These are phyloP conservation scores for Drosophila subobscura DNA, from an alignment of 1,140 invertebrate species.

Conservation along the genomic window DNA sequence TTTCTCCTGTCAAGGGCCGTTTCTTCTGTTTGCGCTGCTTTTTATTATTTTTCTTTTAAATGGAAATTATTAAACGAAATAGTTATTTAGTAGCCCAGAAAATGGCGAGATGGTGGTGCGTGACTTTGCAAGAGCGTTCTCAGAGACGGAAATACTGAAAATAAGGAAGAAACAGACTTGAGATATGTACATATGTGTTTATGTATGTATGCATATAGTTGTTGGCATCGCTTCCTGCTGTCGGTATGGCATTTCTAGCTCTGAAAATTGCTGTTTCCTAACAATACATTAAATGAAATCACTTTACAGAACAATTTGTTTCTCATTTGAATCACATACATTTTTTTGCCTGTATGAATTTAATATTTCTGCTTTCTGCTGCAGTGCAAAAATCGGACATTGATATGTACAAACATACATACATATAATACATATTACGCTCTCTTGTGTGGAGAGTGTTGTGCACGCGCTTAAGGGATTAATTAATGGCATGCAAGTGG, in stretches of 20 bases:
- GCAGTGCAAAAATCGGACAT: constrained; percentile 56
- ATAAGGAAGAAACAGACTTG: neutral
- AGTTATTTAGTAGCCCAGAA: constrained; percentile 35
- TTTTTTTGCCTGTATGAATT: constrained; percentile 52
- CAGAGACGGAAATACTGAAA: neutral
- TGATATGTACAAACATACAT: constrained; percentile 45
- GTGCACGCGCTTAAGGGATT: constrained; percentile 60
- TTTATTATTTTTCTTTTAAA: constrained; percentile 25
- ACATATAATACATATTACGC: constrained; percentile 19
- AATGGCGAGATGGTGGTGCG: constrained; percentile 29
- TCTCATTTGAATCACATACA: constrained; percentile 4
- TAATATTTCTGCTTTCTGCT: constrained; percentile 58
- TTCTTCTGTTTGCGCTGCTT: constrained; percentile 28
- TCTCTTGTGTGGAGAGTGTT: constrained; percentile 7
- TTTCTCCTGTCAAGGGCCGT: constrained; percentile 33
- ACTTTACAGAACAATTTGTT: constrained; percentile 13
- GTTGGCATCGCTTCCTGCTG: too few species aligned
- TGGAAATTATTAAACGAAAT: constrained; percentile 59
- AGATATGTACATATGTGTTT: too few species aligned
- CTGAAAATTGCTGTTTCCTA: neutral
- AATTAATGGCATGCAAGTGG: constrained; percentile 59
- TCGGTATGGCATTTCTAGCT: too few species aligned
- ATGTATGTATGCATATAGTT: too few species aligned
- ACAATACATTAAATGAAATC: neutral
- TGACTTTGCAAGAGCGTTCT: constrained; percentile 25